phyloP scores from a whole-genome alignment of 2,113 vertebrate species.

The Ochotona princeps region DNA sequence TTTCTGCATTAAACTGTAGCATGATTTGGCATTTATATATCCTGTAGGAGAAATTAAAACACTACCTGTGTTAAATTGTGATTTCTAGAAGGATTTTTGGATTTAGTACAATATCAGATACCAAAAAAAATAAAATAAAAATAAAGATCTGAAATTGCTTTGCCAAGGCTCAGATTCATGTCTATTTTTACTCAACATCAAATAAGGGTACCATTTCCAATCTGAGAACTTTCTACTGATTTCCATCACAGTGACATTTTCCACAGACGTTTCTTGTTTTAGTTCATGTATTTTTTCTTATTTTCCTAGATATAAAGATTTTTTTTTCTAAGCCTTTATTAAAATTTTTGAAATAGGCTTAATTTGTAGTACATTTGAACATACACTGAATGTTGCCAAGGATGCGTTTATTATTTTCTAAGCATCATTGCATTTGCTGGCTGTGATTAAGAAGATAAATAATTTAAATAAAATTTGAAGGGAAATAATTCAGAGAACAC shows the following conservation, averaged over 20 bases:
- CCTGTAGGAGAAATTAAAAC: constrained; percentile 53
- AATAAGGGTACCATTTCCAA: constrained; percentile 65
- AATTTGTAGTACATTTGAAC: constrained; percentile 1
- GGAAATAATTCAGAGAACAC: constrained; percentile 67
- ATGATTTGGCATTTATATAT: constrained; percentile 76
- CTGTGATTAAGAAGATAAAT: constrained; percentile 70
- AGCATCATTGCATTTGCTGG: constrained; percentile 39
- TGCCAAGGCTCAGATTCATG: constrained; percentile 48
- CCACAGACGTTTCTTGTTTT: constrained; percentile 46
- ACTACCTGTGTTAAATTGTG: constrained; percentile 73
- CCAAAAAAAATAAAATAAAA: constrained; percentile 37
- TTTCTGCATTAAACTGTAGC: constrained; percentile 64
- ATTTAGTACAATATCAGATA: constrained; percentile 50
- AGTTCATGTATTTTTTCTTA: constrained; percentile 60
- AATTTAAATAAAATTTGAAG: constrained; percentile 65
- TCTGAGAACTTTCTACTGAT: constrained; percentile 58
- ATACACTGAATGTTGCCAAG: constrained; percentile 37
- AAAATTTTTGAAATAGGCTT: constrained; percentile 53
- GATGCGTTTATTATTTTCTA: constrained; percentile 52
- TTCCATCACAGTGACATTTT: constrained; percentile 50
- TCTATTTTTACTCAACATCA: constrained; percentile 62
- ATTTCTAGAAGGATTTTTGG: constrained; percentile 66
- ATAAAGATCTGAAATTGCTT: constrained; percentile 48
- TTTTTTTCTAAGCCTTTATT: constrained; percentile 41
- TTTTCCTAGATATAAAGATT: constrained; percentile 67